Percentiles rank a stretch among this genome's conserved stretches.
Evolutionary conservation across 2,888 invertebrate species (phyloP).

Genomic region (Ichneumoninae sp.): DNA sequence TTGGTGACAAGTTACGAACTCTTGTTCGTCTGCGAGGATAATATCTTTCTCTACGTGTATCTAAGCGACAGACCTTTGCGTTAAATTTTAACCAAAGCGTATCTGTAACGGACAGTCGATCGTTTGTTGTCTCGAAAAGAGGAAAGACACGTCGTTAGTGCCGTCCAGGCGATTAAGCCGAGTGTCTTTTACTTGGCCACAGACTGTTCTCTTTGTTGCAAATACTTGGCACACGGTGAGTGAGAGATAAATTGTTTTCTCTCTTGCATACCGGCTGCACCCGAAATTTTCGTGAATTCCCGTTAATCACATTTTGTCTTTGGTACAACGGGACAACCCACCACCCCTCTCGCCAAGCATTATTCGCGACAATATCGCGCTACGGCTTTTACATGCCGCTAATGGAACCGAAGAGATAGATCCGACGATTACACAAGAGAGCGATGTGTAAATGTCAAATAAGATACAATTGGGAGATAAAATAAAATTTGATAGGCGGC

Average conservation of each 20-base stretch:
- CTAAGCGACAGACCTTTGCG: neutral
- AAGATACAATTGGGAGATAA: neutral
- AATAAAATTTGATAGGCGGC: neutral
- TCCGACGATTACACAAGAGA: neutral
- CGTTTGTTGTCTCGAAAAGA: neutral
- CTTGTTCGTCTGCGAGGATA: neutral
- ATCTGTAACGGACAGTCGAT: neutral
- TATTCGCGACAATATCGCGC: neutral
- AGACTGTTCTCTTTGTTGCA: constrained; percentile 60
- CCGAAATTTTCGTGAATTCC: neutral
- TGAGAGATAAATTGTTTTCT: neutral
- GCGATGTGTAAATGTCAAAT: neutral
- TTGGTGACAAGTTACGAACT: constrained; percentile 3
- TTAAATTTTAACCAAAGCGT: neutral
- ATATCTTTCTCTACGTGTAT: neutral
- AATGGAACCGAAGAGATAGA: neutral
- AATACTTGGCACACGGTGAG: constrained; percentile 50
- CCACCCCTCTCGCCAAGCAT: neutral
- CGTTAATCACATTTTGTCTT: neutral
- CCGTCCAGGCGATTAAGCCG: neutral
- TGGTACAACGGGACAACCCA: neutral
- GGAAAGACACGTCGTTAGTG: neutral
- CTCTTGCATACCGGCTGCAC: neutral
- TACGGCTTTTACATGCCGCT: neutral
- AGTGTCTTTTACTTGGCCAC: constrained; percentile 6